These are phyloP conservation scores for Myrmecophaga tridactyla DNA, from an alignment of 2,113 vertebrate genomes.

Conservation along the genomic window DNA sequence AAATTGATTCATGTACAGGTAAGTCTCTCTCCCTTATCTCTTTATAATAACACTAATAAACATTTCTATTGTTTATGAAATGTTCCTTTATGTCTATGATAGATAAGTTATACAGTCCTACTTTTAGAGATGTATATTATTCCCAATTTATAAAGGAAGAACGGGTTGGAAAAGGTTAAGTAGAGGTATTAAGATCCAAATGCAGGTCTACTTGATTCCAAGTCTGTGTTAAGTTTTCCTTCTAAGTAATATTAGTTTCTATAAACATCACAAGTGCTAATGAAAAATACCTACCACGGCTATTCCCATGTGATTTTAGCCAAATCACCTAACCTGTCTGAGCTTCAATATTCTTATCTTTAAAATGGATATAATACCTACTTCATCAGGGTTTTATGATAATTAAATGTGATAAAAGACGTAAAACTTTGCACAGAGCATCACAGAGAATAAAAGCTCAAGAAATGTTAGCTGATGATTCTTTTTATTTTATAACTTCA, in stretches of 20 bases:
- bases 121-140: background rate
- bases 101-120: background rate
- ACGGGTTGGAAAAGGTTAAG: background rate
- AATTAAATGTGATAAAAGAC: background rate
- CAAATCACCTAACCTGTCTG: background rate
- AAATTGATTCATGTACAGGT: background rate
- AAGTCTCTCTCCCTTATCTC: background rate
- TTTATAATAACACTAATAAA: background rate
- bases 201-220: background rate
- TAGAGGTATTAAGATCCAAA: background rate
- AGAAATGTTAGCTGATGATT: slow-evolving; percentile 41
- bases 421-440: background rate
- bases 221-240: background rate
- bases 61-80: background rate
- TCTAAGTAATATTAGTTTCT: slow-evolving; percentile 37
- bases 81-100: background rate
- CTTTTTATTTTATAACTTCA: slow-evolving; percentile 18
- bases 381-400: background rate
- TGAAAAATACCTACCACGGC: background rate
- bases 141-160: background rate
- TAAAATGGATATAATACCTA: slow-evolving; percentile 7
- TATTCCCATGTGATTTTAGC: background rate
- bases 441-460: slow-evolving; percentile 9
- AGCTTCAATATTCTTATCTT: background rate
- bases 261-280: background rate